Percentiles rank a stretch among this genome's conserved stretches.
These are phyloP conservation scores for Cinara cedri DNA, from an alignment of 2,888 invertebrate species.

Conservation along the genomic window DNA sequence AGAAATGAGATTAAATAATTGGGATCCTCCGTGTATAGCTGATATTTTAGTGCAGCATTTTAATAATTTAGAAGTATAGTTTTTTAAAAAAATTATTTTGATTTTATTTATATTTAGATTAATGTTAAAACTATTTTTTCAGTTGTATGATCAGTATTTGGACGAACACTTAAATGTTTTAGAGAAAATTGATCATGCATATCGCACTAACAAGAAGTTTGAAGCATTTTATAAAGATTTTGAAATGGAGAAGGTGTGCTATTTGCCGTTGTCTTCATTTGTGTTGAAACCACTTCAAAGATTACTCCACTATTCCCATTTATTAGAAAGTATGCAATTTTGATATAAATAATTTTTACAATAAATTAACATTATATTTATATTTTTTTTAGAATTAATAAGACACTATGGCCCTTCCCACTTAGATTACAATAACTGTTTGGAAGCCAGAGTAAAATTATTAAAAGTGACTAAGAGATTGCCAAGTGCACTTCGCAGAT, in stretches of 20 bases:
- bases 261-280: slow-evolving; percentile 82
- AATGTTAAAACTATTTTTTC: slow-evolving; percentile 58
- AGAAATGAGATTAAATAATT: slow-evolving; percentile 75
- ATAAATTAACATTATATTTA: neutral
- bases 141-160: slow-evolving; percentile 75
- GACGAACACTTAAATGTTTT: slow-evolving; percentile 78
- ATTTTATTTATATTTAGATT: slow-evolving; percentile 11
- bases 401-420: slow-evolving; percentile 65
- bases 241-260: slow-evolving; percentile 83
- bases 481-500: slow-evolving; percentile 58
- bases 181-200: slow-evolving; percentile 79
- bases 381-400: slow-evolving; percentile 63
- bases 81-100: slow-evolving; percentile 11
- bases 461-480: slow-evolving; percentile 61
- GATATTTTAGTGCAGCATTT: slow-evolving; percentile 73
- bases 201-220: slow-evolving; percentile 73
- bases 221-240: slow-evolving; percentile 77
- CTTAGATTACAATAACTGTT: slow-evolving; percentile 73
- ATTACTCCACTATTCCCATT: slow-evolving; percentile 74
- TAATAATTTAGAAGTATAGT: slow-evolving; percentile 67
- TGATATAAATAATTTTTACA: neutral
- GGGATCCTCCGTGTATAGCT: slow-evolving; percentile 67
- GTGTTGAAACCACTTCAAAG: slow-evolving; percentile 84
- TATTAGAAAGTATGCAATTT: slow-evolving; percentile 73
- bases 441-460: slow-evolving; percentile 70